Conservation (phyloP, 2,797 vertebrate genomes). For the Phoxinus dragarum region DNA sequence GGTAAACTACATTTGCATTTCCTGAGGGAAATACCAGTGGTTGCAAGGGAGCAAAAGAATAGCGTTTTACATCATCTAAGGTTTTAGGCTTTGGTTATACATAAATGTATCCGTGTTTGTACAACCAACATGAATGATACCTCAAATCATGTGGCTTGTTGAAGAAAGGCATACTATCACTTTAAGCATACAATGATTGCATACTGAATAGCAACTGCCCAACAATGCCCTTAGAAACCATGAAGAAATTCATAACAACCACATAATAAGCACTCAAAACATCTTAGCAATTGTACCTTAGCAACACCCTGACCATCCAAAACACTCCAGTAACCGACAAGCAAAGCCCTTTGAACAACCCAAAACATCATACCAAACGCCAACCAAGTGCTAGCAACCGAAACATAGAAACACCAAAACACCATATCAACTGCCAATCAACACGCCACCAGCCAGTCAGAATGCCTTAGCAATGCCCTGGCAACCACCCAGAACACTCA, state of each 20-base stretch:
- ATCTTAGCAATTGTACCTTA: not conserved
- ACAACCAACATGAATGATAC: not conserved
- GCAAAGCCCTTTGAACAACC: not conserved
- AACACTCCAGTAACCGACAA: not conserved
- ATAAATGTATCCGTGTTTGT: not conserved
- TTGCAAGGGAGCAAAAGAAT: not conserved
- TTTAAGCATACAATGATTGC: not conserved
- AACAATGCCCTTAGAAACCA: not conserved
- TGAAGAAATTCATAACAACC: not conserved
- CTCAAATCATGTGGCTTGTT: not conserved
- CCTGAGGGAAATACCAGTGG: not conserved
- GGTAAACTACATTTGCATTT: constrained; percentile 10
- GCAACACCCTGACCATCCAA: not conserved
- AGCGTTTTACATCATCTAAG: not conserved
- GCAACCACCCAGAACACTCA: not conserved
- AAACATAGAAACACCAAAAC: not conserved
- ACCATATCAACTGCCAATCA: not conserved
- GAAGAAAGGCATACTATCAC: not conserved
- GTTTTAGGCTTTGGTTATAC: not conserved
- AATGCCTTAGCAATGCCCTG: not conserved
- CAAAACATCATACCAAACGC: not conserved
- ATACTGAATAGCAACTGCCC: not conserved
- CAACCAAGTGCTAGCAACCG: not conserved
- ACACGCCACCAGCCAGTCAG: not conserved
- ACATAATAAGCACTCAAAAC: not conserved